Percentiles rank a stretch among this genome's conserved stretches.
These are phyloP conservation scores for Diorhabda sublineata DNA, from an alignment of 1,140 invertebrate genomes.

Conservation along the genomic window DNA sequence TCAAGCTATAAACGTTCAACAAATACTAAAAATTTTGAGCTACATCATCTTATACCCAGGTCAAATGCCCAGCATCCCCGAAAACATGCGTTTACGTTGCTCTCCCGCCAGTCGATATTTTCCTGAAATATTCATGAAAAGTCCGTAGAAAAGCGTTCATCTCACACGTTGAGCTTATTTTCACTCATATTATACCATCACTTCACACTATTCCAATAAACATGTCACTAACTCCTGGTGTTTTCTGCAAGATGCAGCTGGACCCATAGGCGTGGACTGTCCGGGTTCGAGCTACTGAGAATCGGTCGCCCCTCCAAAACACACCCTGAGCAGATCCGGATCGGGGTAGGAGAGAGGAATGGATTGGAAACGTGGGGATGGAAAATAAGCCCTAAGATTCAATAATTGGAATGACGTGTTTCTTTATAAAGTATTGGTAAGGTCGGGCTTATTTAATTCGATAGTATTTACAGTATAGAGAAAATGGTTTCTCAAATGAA, in stretches of 20 bases:
- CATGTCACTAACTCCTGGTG: slow-evolving; percentile 38
- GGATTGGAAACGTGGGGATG: slow-evolving; percentile 6
- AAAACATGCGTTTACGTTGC: slow-evolving; percentile 11
- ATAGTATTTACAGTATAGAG: too few species aligned
- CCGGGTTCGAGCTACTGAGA: slow-evolving; percentile 44
- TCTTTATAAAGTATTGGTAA: not conserved
- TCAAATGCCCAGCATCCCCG: slow-evolving; percentile 7
- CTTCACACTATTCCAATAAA: slow-evolving; percentile 36
- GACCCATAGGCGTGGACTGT: slow-evolving; percentile 48
- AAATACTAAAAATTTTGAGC: not conserved
- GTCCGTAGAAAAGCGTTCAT: slow-evolving; percentile 28
- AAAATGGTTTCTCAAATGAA: too few species aligned
- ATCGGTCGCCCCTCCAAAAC: slow-evolving; percentile 26
- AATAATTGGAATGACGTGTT: not conserved
- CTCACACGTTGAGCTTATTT: slow-evolving; percentile 37
- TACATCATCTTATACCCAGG: not conserved
- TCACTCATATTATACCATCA: slow-evolving; percentile 23
- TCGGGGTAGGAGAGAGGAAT: not conserved
- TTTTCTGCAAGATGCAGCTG: slow-evolving; percentile 43
- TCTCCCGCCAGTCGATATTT: slow-evolving; percentile 5
- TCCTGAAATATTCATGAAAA: not conserved
- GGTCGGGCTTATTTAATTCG: not conserved
- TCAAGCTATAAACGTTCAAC: too few species aligned
- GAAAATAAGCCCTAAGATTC: not conserved
- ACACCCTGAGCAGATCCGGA: slow-evolving; percentile 16